Evolutionary conservation across 2,113 vertebrate species (phyloP), one percentile per base, ranked within the genome.

Genomic region (Gorsachius goisagi): DNA sequence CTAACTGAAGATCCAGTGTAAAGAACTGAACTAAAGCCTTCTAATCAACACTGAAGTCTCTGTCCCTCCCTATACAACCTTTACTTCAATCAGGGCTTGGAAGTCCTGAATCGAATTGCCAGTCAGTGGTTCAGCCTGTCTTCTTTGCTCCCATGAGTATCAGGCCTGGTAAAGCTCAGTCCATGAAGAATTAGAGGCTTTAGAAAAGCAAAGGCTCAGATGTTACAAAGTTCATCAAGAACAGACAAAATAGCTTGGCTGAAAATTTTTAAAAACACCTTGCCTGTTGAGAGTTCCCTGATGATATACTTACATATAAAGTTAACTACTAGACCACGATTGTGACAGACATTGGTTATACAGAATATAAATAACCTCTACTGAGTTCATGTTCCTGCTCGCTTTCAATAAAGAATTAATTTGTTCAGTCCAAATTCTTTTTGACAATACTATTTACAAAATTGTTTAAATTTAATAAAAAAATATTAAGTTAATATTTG

Each of bases 391-490:
- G 30, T 37, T 28, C 21, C 15, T 56, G 30, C 16, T 92, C 91
- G 11, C 33, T 84, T 78, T 63, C 52, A 81, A 26, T 56, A 56
- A 72, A 67, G 12, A 55, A 91, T 74, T 91, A 69, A 94, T 83
- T 92, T 88, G 4, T 28, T 90, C 30, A 89, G 64, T 45, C 49
- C 30, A 63, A 86, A 73, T 3, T 56, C 8, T 86, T 83, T 94
- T 88, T 86, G 59, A 63, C 21, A 91, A 80, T 69, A 74, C 22
- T 79, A 41, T 92, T 94, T 90, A 86, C 47, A 59, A 88, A 93
- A 55, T 44, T 16, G 8, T 67, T 90, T 67, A 77, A 86, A 80
- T 94, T 55, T 71, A 86, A 58, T 80, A 83, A 88, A 88, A 88
- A 28, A 5, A 15, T 63, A 74, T 64, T 37, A 74, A 58, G 35